Conservation (phyloP, 1,140 invertebrate genomes). For the Tenebrio molitor region DNA sequence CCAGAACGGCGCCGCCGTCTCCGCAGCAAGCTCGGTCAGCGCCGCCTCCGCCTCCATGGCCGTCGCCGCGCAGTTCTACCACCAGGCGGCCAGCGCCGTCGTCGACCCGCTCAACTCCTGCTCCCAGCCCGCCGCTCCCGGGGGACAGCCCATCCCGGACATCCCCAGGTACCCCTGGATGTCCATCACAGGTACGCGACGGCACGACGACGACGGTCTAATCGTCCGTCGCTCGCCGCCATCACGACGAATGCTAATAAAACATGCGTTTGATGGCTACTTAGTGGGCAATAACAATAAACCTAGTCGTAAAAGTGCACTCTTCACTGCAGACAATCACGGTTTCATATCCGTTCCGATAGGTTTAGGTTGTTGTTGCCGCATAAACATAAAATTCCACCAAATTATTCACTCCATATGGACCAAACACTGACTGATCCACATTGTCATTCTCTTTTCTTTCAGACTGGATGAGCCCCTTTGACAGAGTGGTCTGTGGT, state of each 20-base stretch:
- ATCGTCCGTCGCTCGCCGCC: constrained; percentile 34
- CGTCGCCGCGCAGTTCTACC: constrained; percentile 89
- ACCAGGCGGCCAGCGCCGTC: constrained; percentile 81
- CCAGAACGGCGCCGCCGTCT: constrained; percentile 79
- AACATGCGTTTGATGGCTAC: constrained; percentile 62
- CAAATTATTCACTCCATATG: constrained; percentile 5
- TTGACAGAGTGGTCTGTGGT: constrained; percentile 92
- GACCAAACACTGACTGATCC: constrained; percentile 5
- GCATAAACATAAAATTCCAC: constrained; percentile 14
- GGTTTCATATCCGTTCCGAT: constrained; percentile 13
- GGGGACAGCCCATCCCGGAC: constrained; percentile 83
- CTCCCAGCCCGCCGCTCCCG: constrained; percentile 75
- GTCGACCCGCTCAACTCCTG: constrained; percentile 76
- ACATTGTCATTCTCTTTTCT: constrained; percentile 59
- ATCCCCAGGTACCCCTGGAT: constrained; percentile 97
- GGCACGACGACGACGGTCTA: background rate
- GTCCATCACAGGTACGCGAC: constrained; percentile 90
- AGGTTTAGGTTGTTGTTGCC: no score
- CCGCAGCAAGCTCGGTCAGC: constrained; percentile 72
- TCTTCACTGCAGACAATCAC: constrained; percentile 44
- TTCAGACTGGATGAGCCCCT: constrained; percentile 93
- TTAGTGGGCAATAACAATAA: constrained; percentile 64
- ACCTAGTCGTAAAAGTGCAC: constrained; percentile 59
- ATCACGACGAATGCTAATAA: constrained; percentile 58
- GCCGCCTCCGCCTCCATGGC: constrained; percentile 83